A percentile compares a stretch with the other conserved stretches of the same genome.
Evolutionary conservation across 2,113 vertebrate species (phyloP).

Genomic region (Henicopernis longicauda): DNA sequence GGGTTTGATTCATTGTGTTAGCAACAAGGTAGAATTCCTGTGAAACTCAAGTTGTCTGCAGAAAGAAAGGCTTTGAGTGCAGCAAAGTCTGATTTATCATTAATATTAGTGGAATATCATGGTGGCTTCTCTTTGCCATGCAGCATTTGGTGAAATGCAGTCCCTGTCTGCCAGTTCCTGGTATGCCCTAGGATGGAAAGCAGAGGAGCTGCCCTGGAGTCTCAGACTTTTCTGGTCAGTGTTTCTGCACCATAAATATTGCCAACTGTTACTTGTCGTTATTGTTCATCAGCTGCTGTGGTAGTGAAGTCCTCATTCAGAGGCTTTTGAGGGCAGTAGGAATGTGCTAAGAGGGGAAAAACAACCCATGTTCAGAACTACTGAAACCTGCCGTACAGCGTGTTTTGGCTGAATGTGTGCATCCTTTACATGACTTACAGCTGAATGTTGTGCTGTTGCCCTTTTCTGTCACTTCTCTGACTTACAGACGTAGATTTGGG

Average conservation of each 20-base stretch:
- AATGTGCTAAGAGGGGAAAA: not conserved
- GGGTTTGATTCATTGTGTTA: not conserved
- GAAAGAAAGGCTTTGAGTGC: not conserved
- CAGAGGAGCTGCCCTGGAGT: not conserved
- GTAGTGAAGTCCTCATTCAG: not conserved
- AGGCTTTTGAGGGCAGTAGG: not conserved
- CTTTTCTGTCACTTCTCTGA: not conserved
- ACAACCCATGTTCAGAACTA: not conserved
- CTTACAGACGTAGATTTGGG: not conserved
- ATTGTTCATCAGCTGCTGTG: accelerated
- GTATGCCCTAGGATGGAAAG: not conserved
- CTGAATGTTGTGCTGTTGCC: not conserved
- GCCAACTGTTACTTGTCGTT: not conserved
- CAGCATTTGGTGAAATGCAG: not conserved
- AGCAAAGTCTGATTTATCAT: not conserved
- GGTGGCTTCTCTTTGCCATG: not conserved
- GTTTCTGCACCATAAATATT: not conserved
- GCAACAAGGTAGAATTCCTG: not conserved
- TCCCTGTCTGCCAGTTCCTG: not conserved
- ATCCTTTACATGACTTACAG: not conserved
- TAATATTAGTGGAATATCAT: not conserved
- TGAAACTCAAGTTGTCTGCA: not conserved
- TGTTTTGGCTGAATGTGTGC: not conserved
- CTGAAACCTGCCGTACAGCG: not conserved
- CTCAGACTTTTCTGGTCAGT: not conserved